These are phyloP conservation scores for Manis javanica DNA, from an alignment of 2,797 vertebrate genomes.

Conservation along the genomic window DNA sequence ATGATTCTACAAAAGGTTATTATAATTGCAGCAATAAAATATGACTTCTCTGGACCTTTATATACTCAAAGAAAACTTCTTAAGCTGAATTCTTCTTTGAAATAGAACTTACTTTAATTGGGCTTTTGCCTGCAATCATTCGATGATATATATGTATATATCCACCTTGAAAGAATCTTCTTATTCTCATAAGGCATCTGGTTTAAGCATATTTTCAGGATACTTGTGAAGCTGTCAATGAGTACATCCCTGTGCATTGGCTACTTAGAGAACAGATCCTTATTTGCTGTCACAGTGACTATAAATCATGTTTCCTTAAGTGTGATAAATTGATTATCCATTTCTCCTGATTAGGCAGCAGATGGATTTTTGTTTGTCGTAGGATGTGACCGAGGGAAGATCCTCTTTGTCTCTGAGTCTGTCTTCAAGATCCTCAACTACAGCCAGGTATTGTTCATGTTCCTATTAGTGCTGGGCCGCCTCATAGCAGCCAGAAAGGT, in stretches of 20 bases:
- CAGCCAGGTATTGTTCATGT: constrained; percentile 92
- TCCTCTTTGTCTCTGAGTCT: constrained; percentile 98
- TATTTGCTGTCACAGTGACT: constrained; percentile 56
- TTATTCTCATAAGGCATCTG: neutral
- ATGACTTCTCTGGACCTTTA: neutral
- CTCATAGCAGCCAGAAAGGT: neutral
- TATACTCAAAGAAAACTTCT: neutral
- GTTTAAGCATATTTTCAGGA: neutral
- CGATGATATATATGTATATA: neutral
- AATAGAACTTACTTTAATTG: neutral
- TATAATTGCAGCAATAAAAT: neutral
- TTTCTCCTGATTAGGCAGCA: constrained; percentile 91
- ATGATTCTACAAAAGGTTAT: neutral
- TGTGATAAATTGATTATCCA: constrained; percentile 78
- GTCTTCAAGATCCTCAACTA: constrained; percentile 99
- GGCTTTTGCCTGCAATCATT: neutral
- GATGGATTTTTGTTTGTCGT: constrained; percentile 99
- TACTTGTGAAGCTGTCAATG: neutral
- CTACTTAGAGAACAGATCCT: constrained; percentile 44
- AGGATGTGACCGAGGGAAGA: constrained; percentile 98
- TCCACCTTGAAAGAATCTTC: neutral
- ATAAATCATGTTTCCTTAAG: constrained; percentile 55
- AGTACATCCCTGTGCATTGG: neutral
- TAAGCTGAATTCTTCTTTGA: constrained; percentile 23
- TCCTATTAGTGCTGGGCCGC: constrained; percentile 12